Percentiles rank a stretch among this genome's conserved stretches.
Evolutionary conservation across 2,113 vertebrate genomes (phyloP).

Genomic region (Cyanistes caeruleus): DNA sequence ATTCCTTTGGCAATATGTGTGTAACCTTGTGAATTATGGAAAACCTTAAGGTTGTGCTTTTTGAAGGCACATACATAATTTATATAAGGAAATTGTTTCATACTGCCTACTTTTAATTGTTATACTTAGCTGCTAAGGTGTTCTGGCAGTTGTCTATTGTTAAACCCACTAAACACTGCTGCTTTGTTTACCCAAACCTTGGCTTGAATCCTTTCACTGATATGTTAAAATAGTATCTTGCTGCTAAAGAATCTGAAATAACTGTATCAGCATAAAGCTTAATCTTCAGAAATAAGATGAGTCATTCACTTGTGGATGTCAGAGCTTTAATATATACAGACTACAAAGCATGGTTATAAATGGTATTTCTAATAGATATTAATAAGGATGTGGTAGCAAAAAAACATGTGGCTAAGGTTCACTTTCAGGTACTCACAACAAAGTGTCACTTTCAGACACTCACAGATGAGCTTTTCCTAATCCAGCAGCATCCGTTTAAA

Average conservation of each 20-base stretch:
- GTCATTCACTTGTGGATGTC: background rate
- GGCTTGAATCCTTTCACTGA: background rate
- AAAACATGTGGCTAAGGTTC: background rate
- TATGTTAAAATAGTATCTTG: background rate
- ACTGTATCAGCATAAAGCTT: background rate
- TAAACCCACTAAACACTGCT: background rate
- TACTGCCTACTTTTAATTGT: background rate
- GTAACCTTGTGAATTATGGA: background rate
- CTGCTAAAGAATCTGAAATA: background rate
- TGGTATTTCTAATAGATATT: background rate
- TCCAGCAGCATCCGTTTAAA: background rate
- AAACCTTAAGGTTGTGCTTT: slow-evolving; percentile 54
- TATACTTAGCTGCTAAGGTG: background rate
- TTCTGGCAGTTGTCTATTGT: background rate
- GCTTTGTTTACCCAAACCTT: background rate
- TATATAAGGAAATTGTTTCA: slow-evolving; percentile 37
- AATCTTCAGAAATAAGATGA: background rate
- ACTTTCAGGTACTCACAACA: slow-evolving; percentile 17
- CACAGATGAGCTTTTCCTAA: background rate
- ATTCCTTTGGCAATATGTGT: slow-evolving; percentile 20
- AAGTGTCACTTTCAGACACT: no score
- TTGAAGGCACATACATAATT: slow-evolving; percentile 17
- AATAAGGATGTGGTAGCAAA: background rate
- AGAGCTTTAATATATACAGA: background rate
- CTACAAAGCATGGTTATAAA: background rate